Percentiles rank a stretch among this genome's conserved stretches.
Evolutionary conservation across 2,113 vertebrate species (phyloP).

Genomic region (Neodon shergylaensis): DNA sequence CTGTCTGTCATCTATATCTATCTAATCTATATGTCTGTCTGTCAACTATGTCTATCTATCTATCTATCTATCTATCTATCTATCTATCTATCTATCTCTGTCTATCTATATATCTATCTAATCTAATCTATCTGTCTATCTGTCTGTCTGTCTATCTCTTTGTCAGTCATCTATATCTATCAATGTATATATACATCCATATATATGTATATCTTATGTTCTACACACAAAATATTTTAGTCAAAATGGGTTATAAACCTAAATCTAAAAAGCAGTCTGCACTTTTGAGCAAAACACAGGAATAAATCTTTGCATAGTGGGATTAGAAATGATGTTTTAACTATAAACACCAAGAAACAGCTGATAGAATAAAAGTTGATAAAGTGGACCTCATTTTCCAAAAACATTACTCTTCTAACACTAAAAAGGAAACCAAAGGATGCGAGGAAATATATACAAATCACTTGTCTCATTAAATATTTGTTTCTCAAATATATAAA

Average conservation of each 20-base stretch:
- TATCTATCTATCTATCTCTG: too few species aligned
- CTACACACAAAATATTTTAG: not conserved
- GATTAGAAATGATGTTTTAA: slow-evolving; percentile 22
- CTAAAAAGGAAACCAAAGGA: not conserved
- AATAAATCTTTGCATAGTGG: not conserved
- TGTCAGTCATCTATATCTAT: not conserved
- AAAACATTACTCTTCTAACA: not conserved
- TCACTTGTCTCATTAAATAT: not conserved
- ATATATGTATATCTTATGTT: not conserved
- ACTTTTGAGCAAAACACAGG: not conserved
- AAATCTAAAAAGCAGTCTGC: not conserved
- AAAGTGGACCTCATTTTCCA: not conserved
- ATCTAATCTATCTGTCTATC: too few species aligned
- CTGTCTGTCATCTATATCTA: too few species aligned
- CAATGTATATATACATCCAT: not conserved
- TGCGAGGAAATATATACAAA: slow-evolving; percentile 12
- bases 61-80: too few species aligned
- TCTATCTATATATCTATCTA: too few species aligned
- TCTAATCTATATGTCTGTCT: too few species aligned
- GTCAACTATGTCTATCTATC: too few species aligned
- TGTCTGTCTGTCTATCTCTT: too few species aligned
- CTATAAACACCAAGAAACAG: slow-evolving; percentile 20
- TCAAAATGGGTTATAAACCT: not conserved
- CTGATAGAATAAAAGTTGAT: not conserved
- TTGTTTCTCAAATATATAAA: not conserved